Conservation (phyloP, 2,113 vertebrate genomes). For the Galemys pyrenaicus region DNA sequence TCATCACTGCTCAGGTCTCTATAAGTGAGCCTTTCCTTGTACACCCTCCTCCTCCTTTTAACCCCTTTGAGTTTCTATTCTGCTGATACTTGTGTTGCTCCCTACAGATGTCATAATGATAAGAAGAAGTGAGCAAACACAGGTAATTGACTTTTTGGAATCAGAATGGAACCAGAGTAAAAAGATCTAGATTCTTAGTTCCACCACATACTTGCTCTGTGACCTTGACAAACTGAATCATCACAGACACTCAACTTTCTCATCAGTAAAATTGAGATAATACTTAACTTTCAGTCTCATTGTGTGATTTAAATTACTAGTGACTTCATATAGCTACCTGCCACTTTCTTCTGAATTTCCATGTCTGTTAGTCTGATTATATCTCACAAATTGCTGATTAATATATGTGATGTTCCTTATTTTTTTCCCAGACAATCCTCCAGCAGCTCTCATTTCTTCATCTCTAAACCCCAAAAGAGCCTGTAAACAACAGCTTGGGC, state of each 20-base stretch:
- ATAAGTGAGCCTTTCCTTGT: not conserved
- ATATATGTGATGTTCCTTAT: not conserved
- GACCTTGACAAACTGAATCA: not conserved
- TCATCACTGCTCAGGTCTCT: not conserved
- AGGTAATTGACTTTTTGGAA: not conserved
- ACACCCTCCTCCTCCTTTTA: not conserved
- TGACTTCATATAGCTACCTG: accelerated
- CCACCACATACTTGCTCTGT: not conserved
- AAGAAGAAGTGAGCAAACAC: not conserved
- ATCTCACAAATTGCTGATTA: not conserved
- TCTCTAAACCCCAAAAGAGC: not conserved
- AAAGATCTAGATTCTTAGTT: not conserved
- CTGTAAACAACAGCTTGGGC: not conserved
- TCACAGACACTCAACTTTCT: not conserved
- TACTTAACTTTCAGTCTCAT: not conserved
- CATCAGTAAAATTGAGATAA: not conserved
- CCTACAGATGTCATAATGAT: not conserved
- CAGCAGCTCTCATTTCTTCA: not conserved
- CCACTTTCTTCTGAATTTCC: not conserved
- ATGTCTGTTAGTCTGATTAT: not conserved
- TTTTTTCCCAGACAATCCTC: not conserved
- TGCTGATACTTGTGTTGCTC: not conserved
- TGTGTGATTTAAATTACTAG: not conserved
- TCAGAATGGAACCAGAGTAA: not conserved
- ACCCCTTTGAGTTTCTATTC: not conserved